Evolutionary conservation across 2,888 invertebrate genomes (phyloP).

Genomic region (Callosobruchus maculatus): DNA sequence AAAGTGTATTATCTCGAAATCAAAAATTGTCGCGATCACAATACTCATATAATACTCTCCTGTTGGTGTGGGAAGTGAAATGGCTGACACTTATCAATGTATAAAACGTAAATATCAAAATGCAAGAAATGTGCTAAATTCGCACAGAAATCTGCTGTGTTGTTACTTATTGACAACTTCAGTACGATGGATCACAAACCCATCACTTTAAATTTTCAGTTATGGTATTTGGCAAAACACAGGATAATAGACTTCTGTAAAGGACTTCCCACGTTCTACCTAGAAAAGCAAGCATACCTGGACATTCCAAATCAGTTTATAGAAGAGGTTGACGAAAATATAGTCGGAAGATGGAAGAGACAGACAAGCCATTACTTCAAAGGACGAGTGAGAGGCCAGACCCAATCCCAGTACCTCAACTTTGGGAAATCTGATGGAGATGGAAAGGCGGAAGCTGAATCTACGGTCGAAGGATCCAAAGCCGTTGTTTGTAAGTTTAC

Average conservation of each 20-base stretch:
- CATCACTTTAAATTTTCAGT: too few relatives aligned
- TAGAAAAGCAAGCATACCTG: slow-evolving; percentile 36
- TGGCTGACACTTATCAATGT: too few relatives aligned
- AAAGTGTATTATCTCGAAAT: too few relatives aligned
- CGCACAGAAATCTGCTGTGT: too few relatives aligned
- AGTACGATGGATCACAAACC: too few relatives aligned
- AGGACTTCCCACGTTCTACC: slow-evolving; percentile 43
- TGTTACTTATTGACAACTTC: too few relatives aligned
- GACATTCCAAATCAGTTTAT: neutral
- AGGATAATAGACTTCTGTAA: slow-evolving; percentile 50
- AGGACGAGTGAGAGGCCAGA: slow-evolving; percentile 66
- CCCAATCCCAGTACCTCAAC: slow-evolving; percentile 79
- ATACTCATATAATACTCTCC: too few relatives aligned
- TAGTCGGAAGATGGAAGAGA: slow-evolving; percentile 26
- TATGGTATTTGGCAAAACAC: slow-evolving; percentile 48
- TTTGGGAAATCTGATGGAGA: slow-evolving; percentile 56
- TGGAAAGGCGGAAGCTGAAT: slow-evolving; percentile 80
- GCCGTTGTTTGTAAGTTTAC: slow-evolving; percentile 67
- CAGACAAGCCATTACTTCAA: slow-evolving; percentile 36
- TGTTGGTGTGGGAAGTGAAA: too few relatives aligned
- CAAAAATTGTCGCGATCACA: too few relatives aligned
- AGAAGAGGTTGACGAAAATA: slow-evolving; percentile 11
- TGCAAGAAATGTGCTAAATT: too few relatives aligned
- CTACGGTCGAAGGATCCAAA: slow-evolving; percentile 66
- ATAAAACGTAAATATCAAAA: too few relatives aligned